Conservation (phyloP, 1,140 invertebrate genomes). For the Pachypeltis micranthus region DNA sequence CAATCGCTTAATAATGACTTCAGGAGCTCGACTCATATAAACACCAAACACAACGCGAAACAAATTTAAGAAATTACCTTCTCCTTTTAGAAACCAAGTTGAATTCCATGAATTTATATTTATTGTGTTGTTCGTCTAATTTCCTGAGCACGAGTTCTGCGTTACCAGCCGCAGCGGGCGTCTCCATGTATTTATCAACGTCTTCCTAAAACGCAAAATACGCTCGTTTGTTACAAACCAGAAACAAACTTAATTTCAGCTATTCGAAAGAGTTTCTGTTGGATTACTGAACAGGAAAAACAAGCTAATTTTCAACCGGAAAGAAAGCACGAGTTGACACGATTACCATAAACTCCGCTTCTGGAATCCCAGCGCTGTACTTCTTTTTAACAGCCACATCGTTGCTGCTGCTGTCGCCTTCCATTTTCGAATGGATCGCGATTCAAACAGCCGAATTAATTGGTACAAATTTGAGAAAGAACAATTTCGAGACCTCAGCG, state of each 20-base stretch:
- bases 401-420: constrained; percentile 19
- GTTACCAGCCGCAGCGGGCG: constrained; percentile 62
- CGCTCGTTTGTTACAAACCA: neutral
- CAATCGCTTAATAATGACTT: too few relatives aligned
- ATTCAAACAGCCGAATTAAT: too few relatives aligned
- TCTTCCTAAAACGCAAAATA: constrained; percentile 59
- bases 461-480: too few relatives aligned
- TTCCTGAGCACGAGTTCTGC: constrained; percentile 71
- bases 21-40: too few relatives aligned
- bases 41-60: too few relatives aligned
- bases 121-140: constrained; percentile 83
- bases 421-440: constrained; percentile 21
- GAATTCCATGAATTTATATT: constrained; percentile 95
- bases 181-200: constrained; percentile 84
- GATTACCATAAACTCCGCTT: constrained; percentile 34
- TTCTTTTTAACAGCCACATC: constrained; percentile 24
- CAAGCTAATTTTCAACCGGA: neutral
- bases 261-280: neutral
- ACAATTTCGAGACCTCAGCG: too few relatives aligned
- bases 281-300: neutral
- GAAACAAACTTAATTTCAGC: neutral
- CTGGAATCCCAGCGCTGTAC: constrained; percentile 33
- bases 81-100: constrained; percentile 72
- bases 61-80: constrained; percentile 41
- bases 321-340: neutral